Conservation (phyloP, 2,888 invertebrate genomes). For the Embidobia sp. region DNA sequence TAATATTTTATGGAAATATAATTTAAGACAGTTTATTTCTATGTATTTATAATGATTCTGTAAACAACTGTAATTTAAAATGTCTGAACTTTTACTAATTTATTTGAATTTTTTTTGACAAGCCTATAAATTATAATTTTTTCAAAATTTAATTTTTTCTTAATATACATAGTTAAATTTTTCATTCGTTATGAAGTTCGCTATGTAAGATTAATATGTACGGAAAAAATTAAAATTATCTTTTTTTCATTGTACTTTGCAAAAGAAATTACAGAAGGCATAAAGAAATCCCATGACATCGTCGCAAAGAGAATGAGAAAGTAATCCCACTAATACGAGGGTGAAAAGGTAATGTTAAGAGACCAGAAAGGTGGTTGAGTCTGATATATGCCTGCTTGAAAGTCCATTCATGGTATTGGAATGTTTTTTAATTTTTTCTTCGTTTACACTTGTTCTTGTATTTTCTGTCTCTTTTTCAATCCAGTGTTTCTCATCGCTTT, state of each 20-base stretch:
- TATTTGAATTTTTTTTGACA: too few relatives aligned
- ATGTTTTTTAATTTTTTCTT: conserved; percentile 46
- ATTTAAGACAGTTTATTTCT: too few relatives aligned
- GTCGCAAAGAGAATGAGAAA: conserved; percentile 47
- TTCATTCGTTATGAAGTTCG: too few relatives aligned
- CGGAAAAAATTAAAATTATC: too few relatives aligned
- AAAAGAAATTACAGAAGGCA: conserved; percentile 10
- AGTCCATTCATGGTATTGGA: conserved; percentile 81
- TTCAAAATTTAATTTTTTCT: too few relatives aligned
- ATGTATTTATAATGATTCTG: too few relatives aligned
- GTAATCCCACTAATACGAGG: conserved; percentile 63
- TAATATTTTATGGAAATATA: too few relatives aligned
- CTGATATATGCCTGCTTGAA: conserved; percentile 80
- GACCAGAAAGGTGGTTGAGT: conserved; percentile 58
- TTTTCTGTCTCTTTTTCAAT: background rate
- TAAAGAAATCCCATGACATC: conserved; percentile 15
- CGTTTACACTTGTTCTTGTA: background rate
- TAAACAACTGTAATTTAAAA: too few relatives aligned
- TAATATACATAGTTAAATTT: too few relatives aligned
- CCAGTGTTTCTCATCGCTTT: background rate
- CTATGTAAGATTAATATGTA: too few relatives aligned
- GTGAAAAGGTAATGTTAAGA: conserved; percentile 56
- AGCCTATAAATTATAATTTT: too few relatives aligned
- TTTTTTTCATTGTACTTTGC: background rate
- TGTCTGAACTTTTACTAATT: too few relatives aligned